Conservation (phyloP, 2,113 vertebrate species). For the Morone saxatilis region DNA sequence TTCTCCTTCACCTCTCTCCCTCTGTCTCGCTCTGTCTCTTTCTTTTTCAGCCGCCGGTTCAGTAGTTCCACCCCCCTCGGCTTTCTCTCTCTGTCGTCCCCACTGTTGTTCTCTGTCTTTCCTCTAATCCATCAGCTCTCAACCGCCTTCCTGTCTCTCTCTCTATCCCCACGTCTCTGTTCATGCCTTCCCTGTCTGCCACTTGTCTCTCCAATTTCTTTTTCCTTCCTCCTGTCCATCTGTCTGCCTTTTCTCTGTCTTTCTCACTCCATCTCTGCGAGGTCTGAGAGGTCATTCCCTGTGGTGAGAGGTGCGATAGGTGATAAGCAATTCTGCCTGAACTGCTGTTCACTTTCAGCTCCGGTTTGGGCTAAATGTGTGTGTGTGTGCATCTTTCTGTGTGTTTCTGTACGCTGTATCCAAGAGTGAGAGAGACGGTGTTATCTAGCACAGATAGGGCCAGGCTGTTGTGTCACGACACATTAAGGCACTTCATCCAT, state of each 20-base stretch:
- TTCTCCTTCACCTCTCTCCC: conserved; percentile 23
- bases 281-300: conserved; percentile 56
- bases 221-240: conserved; percentile 50
- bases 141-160: conserved; percentile 40
- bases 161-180: conserved; percentile 48
- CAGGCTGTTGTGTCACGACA: conserved; percentile 64
- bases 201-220: conserved; percentile 53
- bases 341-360: conserved; percentile 61
- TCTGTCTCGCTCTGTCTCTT: not conserved
- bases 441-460: conserved; percentile 71
- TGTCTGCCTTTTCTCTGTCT: conserved; percentile 37
- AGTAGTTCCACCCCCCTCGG: conserved; percentile 26
- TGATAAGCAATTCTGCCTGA: conserved; percentile 65
- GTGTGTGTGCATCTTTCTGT: conserved; percentile 34
- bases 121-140: conserved; percentile 57
- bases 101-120: conserved; percentile 49
- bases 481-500: conserved; percentile 80
- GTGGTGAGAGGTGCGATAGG: conserved; percentile 62
- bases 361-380: not conserved
- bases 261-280: conserved; percentile 23
- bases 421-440: conserved; percentile 44
- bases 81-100: conserved; percentile 17
- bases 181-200: conserved; percentile 45
- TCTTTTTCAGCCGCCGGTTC: conserved; percentile 41
- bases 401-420: conserved; percentile 28